These are phyloP conservation scores for Sinosuthora webbiana DNA, from an alignment of 2,113 vertebrate genomes.

Conservation along the genomic window DNA sequence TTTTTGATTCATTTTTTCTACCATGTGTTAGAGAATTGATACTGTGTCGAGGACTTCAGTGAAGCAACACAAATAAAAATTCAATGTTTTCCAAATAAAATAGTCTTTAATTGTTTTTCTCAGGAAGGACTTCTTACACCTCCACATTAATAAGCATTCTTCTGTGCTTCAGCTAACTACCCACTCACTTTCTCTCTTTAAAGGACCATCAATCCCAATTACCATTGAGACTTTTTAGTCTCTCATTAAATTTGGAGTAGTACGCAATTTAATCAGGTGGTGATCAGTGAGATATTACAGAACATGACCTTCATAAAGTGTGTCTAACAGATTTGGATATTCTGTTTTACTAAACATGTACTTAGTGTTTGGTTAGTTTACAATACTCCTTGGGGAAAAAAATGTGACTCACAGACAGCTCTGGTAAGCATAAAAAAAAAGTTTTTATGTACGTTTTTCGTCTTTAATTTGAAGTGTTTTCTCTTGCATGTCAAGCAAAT, in stretches of 20 bases:
- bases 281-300: background rate
- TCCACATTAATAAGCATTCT: constrained; percentile 53
- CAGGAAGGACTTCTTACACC: constrained; percentile 9
- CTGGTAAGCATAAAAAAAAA: background rate
- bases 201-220: constrained; percentile 32
- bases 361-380: background rate
- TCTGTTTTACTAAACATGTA: background rate
- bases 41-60: background rate
- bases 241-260: constrained; percentile 43
- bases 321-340: background rate
- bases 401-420: background rate
- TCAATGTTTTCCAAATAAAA: constrained; percentile 46
- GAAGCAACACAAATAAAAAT: constrained; percentile 26
- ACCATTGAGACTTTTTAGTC: constrained; percentile 56
- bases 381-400: background rate
- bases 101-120: constrained; percentile 47
- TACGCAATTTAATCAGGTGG: constrained; percentile 30
- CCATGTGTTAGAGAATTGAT: background rate
- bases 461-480: background rate
- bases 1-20: background rate
- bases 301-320: constrained; percentile 28
- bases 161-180: constrained; percentile 19
- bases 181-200: constrained; percentile 48
- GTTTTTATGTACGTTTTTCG: background rate
- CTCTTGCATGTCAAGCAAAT: background rate